A percentile compares a stretch with the other conserved stretches of the same genome.
phyloP scores from a whole-genome alignment of 2,797 vertebrate species.

The Poecilia velifera region DNA sequence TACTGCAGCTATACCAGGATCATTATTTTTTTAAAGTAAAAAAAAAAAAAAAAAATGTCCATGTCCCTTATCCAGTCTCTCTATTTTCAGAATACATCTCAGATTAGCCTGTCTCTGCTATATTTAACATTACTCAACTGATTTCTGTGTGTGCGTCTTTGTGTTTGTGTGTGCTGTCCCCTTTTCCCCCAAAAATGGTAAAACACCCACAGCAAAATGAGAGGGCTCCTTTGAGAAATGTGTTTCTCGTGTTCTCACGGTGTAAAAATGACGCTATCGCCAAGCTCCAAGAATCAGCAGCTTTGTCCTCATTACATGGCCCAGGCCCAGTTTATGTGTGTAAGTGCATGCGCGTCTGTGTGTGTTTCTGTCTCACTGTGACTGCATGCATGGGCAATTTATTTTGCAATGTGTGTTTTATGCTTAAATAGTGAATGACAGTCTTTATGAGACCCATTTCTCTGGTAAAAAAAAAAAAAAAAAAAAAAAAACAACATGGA shows the following conservation, averaged over 20 bases:
- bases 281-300: constrained; percentile 64
- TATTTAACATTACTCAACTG: constrained; percentile 52
- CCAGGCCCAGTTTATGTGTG: constrained; percentile 31
- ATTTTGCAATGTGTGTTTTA: constrained; percentile 50
- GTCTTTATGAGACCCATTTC: constrained; percentile 69
- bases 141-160: constrained; percentile 32
- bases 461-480: constrained; percentile 62
- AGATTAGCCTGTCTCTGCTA: constrained; percentile 53
- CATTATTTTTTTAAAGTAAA: constrained; percentile 43
- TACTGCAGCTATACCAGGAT: constrained; percentile 13
- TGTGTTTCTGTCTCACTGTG: constrained; percentile 17
- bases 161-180: constrained; percentile 22
- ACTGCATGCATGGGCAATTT: constrained; percentile 29
- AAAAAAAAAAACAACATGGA: constrained; percentile 43
- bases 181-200: constrained; percentile 57
- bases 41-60: constrained; percentile 35
- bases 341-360: constrained; percentile 20
- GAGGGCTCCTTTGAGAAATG: constrained; percentile 78
- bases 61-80: constrained; percentile 35
- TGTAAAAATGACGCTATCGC: constrained; percentile 74
- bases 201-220: constrained; percentile 71
- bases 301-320: constrained; percentile 61
- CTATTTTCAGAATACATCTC: constrained; percentile 58
- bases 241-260: constrained; percentile 79
- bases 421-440: constrained; percentile 72